phyloP scores from a whole-genome alignment of 2,888 invertebrate genomes.

The Aphidoletes aphidimyza region DNA sequence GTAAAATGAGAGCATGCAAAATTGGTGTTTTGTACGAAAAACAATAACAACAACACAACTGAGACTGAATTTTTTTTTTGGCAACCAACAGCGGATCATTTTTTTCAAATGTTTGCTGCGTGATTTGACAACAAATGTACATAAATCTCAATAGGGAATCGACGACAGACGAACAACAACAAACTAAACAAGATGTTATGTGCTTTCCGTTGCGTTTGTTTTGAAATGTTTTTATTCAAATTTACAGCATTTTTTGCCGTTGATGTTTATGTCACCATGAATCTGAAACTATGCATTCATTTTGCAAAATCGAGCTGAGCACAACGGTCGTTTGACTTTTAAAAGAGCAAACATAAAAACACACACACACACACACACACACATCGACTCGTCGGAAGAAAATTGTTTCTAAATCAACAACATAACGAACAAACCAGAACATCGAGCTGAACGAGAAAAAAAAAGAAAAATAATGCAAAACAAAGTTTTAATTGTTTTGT shows the following conservation, averaged over 20 bases:
- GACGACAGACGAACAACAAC: no score
- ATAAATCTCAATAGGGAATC: constrained; percentile 44
- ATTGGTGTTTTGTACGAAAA: constrained; percentile 20
- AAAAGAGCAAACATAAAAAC: neutral
- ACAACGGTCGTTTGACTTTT: constrained; percentile 37
- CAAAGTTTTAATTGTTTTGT: constrained; percentile 51
- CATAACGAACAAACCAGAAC: neutral
- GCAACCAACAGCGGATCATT: constrained; percentile 18
- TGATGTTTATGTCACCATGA: constrained; percentile 39
- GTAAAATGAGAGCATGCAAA: constrained; percentile 2
- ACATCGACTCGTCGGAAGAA: no score
- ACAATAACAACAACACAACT: neutral
- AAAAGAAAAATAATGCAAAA: constrained; percentile 10
- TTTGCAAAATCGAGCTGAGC: neutral
- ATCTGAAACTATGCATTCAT: neutral
- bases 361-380: no score
- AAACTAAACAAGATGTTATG: constrained; percentile 48
- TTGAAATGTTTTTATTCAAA: constrained; percentile 26
- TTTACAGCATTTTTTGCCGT: neutral
- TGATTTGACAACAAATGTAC: constrained; percentile 25
- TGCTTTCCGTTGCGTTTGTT: neutral
- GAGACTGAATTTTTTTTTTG: neutral
- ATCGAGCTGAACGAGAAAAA: neutral
- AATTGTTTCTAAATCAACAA: constrained; percentile 32
- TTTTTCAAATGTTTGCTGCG: neutral